phyloP scores from a whole-genome alignment of 2,888 invertebrate species.

The Chorisops tibialis region DNA sequence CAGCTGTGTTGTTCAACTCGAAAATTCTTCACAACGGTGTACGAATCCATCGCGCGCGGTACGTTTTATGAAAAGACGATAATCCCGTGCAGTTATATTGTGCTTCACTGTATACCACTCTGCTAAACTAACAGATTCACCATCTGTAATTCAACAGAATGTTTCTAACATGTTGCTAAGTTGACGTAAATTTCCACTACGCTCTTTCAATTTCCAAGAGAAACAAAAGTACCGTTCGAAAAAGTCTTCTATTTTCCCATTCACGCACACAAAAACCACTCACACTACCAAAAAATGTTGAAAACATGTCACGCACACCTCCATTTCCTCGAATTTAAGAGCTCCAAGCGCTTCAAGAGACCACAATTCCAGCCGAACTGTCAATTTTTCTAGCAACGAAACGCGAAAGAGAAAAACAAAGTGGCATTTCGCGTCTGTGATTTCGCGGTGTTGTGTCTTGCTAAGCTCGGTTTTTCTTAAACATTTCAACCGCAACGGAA shows the following conservation, averaged over 20 bases:
- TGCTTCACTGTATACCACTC: too few relatives aligned
- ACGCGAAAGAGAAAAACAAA: slow-evolving; percentile 1
- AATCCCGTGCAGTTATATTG: too few relatives aligned
- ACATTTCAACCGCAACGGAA: too few relatives aligned
- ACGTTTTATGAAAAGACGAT: too few relatives aligned
- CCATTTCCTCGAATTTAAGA: neutral
- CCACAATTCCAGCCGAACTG: too few relatives aligned
- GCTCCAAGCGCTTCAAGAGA: neutral
- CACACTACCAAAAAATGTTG: neutral
- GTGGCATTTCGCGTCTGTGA: slow-evolving; percentile 4
- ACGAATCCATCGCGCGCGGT: too few relatives aligned
- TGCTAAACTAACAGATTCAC: neutral
- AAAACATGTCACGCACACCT: slow-evolving; percentile 18
- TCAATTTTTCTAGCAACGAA: neutral
- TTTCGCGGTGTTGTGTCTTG: slow-evolving; percentile 10
- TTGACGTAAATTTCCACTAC: neutral
- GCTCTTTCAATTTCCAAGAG: neutral
- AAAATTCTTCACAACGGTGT: too few relatives aligned
- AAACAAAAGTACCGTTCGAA: slow-evolving; percentile 12
- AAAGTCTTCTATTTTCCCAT: neutral
- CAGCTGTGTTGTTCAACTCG: too few relatives aligned
- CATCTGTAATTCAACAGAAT: neutral
- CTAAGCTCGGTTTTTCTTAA: neutral
- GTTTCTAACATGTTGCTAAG: neutral
- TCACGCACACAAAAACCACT: neutral